A percentile compares a stretch with the other conserved stretches of the same genome.
These are phyloP conservation scores for Himalopsyche anomala DNA, from an alignment of 2,888 invertebrate species.

Conservation along the genomic window DNA sequence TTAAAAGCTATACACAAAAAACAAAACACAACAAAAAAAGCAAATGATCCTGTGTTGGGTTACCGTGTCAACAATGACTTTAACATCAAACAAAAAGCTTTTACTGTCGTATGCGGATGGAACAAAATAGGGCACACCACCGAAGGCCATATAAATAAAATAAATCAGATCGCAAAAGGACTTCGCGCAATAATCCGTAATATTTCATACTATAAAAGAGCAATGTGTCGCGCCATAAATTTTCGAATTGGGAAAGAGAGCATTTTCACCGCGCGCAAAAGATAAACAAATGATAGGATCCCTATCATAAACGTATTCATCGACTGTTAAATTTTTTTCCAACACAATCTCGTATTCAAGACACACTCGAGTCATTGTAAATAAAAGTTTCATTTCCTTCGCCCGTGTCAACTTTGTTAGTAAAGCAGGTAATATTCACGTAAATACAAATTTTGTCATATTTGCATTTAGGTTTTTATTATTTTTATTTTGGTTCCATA, in stretches of 20 bases:
- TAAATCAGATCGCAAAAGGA: conserved; percentile 43
- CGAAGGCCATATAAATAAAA: conserved; percentile 36
- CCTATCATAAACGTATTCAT: conserved; percentile 58
- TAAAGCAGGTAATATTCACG: too few relatives aligned
- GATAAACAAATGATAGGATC: conserved; percentile 52
- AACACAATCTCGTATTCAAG: neutral
- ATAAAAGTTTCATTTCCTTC: neutral
- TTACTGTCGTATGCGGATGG: neutral
- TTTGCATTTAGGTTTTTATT: too few relatives aligned
- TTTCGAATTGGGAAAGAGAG: conserved; percentile 10
- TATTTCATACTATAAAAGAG: conserved; percentile 44
- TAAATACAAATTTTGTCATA: too few relatives aligned
- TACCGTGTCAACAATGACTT: conserved; percentile 12
- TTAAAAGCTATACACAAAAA: neutral
- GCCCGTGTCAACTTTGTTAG: neutral
- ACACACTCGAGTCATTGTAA: conserved; percentile 6
- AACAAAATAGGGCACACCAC: neutral
- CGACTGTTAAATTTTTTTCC: conserved; percentile 50
- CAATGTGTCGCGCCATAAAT: conserved; percentile 44
- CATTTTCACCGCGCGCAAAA: neutral
- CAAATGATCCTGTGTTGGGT: neutral
- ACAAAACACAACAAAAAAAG: neutral
- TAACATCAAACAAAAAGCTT: conserved; percentile 42
- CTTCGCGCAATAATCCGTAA: conserved; percentile 43
- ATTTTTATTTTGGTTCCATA: too few relatives aligned